Base-by-base conservation (phyloP, 2,113 vertebrate species). In the Phyllopteryx taeniolatus region DNA sequence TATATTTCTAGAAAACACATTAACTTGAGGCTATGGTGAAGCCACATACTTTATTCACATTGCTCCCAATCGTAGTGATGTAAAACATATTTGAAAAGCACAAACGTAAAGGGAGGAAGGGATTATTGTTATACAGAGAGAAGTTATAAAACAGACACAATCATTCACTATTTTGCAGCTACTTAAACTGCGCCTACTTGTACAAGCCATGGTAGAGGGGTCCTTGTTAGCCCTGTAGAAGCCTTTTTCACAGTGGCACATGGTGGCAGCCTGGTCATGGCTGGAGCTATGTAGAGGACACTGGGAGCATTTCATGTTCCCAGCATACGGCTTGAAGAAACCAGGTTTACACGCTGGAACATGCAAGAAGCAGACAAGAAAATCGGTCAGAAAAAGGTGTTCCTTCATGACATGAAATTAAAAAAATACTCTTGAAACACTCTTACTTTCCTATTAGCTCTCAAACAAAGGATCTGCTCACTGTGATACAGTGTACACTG, bases 271-370 rank as follows among this genome's bases (percentile, higher is more conserved):
- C 91, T 97, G 95, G 53, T 89, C 57, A 0, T 96, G 92, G 78
- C 96, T 96, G 86, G 94, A 91, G 80, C 97, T 99, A 74, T 96
- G 96, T 44, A 94, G 94, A 81, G 97, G 96, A 79, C 97, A 99
- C 82, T 97, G 96, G 83, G 96, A 95, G 83, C 97, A 99, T 89
- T 97, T 98, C 61, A 94, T 94, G 80, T 98, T 98, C 31, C 96
- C 96, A 72, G 96, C 93, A 89, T 94, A 96, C 0, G 96, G 94
- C 91, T 98, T 99, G 91, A 98, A 98, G 92, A 94, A 99, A 75
- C 96, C 96, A 62, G 95, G 93, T 74, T 92, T 94, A 84, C 97
- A 99, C 72, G 96, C 97, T 98, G 93, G 2, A 77, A 67, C 73
- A 27, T 39, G 42, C 67, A 14, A 76, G 44, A 56, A 57, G 61